Base-by-base conservation (phyloP, 2,797 vertebrate species). In the Tadarida brasiliensis region DNA sequence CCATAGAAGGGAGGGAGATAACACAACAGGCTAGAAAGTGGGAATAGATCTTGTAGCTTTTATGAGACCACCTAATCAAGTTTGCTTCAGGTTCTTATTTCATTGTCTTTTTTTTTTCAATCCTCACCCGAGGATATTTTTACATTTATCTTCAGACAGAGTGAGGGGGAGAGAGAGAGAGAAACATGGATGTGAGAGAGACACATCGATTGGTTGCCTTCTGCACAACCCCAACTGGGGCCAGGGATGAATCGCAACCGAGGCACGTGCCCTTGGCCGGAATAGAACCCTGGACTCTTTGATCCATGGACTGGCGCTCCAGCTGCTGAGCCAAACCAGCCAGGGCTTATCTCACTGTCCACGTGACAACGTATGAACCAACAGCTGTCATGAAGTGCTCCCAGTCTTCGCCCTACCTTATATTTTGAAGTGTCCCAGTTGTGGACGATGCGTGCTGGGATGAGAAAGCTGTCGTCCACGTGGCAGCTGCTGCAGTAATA, bases 401-500 rank as follows among this genome's bases (percentile, higher is more conserved):
- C 12, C 26, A 16, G 87, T 67, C 17, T n/a, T 16, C 30, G 1
- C 70, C 97, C 94, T 97, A 99, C 99, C 99, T 99, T 99, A 97
- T 99, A 99, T 97, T 99, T 99, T 74, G 98, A 99, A 94, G 99
- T 99, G 98, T 99, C 99, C 99, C 99, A 99, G 98, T 99, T 99
- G 98, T 99, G 99, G 97, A 99, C 98, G 57, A 99, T 98, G 11
- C 99, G 99, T 19, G 99, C 99, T 12, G 99, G 99, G 98, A 99
- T 99, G 95, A 99, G 99, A 97, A 99, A 99, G 92, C 95, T 99
- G 98, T 99, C 99, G 87, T 99, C 99, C 97, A 99, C 99, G 0
- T 99, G 99, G 98, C 99, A 99, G 96, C 97, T 98, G 96, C 99
- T 98, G 98, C 99, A 99, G 98, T 99, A 99, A 96, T 99, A 99